Evolutionary conservation across 2,888 invertebrate genomes (phyloP).

Genomic region (Taenaris catops): DNA sequence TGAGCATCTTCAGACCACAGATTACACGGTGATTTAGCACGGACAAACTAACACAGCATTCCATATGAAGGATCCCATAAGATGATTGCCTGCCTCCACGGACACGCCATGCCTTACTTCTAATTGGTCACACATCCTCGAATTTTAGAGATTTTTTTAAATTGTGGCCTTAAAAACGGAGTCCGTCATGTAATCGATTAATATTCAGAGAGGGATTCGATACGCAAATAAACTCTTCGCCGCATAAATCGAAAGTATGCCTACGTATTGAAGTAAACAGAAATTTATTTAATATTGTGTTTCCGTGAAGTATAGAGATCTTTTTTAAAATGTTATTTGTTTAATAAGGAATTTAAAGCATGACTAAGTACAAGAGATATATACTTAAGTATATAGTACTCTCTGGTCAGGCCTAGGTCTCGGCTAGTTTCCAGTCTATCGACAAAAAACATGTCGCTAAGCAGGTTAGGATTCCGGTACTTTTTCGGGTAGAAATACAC

Average conservation of each 20-base stretch:
- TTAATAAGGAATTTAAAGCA: no score
- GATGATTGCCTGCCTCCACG: constrained; percentile 15
- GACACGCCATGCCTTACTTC: constrained; percentile 20
- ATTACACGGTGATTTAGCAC: constrained; percentile 50
- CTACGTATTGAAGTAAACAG: no score
- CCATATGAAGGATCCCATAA: constrained; percentile 9
- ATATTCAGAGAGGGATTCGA: constrained; percentile 2
- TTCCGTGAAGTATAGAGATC: no score
- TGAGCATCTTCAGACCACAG: constrained; percentile 19
- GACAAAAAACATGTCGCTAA: no score
- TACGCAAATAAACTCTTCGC: constrained; percentile 2
- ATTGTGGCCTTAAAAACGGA: constrained; percentile 9
- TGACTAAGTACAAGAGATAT: no score
- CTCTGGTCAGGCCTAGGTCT: no score
- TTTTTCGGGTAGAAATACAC: no score
- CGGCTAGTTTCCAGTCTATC: no score
- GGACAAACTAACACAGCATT: constrained; percentile 24
- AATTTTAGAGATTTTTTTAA: constrained; percentile 12
- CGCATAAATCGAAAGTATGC: not conserved
- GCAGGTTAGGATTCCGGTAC: no score
- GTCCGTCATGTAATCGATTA: constrained; percentile 9
- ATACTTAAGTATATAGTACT: no score
- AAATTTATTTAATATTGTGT: no score
- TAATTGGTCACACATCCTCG: constrained; percentile 19
- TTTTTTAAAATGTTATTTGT: no score